These are phyloP conservation scores for Enteromius paludinosus DNA, from an alignment of 2,797 vertebrate genomes.

Conservation along the genomic window DNA sequence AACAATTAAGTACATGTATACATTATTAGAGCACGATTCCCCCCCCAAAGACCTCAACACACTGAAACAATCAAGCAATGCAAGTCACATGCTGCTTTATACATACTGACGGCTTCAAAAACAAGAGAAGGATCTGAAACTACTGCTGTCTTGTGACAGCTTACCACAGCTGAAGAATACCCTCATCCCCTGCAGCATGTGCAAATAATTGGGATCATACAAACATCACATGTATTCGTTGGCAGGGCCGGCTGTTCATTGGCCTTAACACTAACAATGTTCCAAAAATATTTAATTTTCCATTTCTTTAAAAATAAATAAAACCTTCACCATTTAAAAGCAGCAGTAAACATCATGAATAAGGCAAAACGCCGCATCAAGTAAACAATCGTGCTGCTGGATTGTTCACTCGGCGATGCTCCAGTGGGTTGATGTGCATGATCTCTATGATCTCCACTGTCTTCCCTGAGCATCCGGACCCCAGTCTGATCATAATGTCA, in stretches of 20 bases:
- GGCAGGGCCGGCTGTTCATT: constrained; percentile 11
- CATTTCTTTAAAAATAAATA: constrained; percentile 57
- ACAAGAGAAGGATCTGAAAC: constrained; percentile 1
- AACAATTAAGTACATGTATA: not conserved
- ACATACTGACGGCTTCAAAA: not conserved
- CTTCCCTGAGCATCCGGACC: constrained; percentile 61
- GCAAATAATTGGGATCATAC: constrained; percentile 29
- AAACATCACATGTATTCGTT: constrained; percentile 4
- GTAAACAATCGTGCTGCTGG: constrained; percentile 45
- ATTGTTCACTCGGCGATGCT: not conserved
- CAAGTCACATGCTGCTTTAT: not conserved
- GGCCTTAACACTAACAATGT: constrained; percentile 27
- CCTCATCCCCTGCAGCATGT: constrained; percentile 24
- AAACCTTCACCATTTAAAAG: constrained; percentile 51
- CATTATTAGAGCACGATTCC: constrained; percentile 6
- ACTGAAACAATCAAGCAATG: not conserved
- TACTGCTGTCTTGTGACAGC: not conserved
- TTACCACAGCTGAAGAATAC: not conserved
- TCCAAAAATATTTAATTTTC: constrained; percentile 33
- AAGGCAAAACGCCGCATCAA: not conserved
- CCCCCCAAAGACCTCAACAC: not conserved
- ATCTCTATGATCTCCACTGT: constrained; percentile 44
- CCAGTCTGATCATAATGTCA: constrained; percentile 63
- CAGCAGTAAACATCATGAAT: constrained; percentile 17
- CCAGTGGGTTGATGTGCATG: constrained; percentile 6